These are phyloP conservation scores for Florisuga fusca DNA, from an alignment of 2,797 vertebrate genomes.

Conservation along the genomic window DNA sequence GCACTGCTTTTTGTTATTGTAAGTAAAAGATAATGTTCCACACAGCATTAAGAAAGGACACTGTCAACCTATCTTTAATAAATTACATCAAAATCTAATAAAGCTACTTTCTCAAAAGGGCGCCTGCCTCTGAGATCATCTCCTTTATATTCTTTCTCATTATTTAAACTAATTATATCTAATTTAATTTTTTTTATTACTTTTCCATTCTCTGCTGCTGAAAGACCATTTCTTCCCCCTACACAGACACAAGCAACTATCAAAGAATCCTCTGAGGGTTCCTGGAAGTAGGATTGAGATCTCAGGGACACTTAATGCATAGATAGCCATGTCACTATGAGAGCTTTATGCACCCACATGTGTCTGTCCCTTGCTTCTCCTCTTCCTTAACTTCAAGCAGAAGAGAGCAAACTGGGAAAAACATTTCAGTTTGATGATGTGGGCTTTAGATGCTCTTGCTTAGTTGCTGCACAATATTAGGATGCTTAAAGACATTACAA, in stretches of 20 bases:
- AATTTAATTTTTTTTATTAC: constrained; percentile 66
- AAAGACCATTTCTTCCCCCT: background rate
- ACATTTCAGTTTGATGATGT: background rate
- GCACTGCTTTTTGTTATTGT: constrained; percentile 36
- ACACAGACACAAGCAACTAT: background rate
- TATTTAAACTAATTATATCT: constrained; percentile 66
- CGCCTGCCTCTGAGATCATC: constrained; percentile 68
- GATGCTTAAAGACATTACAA: background rate
- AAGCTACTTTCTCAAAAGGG: constrained; percentile 62
- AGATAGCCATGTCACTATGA: background rate
- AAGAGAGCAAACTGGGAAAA: background rate
- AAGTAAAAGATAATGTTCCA: constrained; percentile 33
- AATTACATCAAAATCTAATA: constrained; percentile 66
- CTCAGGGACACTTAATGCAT: background rate
- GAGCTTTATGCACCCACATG: background rate
- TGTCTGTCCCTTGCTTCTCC: background rate
- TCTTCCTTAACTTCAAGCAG: background rate
- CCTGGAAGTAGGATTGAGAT: background rate
- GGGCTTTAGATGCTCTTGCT: background rate
- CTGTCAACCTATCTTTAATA: constrained; percentile 35
- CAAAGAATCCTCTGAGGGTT: background rate
- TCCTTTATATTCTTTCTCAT: constrained; percentile 57
- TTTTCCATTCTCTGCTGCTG: constrained; percentile 22
- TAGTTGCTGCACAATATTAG: background rate
- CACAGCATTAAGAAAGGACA: constrained; percentile 46